These are phyloP conservation scores for Rhinoptilus africanus DNA, from an alignment of 2,113 vertebrate genomes.

Conservation along the genomic window DNA sequence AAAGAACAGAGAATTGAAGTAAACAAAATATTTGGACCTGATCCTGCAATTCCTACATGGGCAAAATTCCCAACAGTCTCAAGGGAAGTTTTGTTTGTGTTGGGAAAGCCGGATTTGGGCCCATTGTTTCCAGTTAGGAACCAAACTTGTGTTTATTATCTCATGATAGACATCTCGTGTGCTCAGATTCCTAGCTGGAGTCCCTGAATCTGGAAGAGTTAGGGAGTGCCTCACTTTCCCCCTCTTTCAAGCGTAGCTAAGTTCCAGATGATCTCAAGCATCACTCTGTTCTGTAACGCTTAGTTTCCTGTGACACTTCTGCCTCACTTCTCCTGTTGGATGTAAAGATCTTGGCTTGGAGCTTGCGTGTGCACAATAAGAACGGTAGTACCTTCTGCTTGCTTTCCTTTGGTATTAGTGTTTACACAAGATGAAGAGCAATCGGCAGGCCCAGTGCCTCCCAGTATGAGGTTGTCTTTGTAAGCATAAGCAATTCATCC, in stretches of 20 bases:
- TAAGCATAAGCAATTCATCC: background rate
- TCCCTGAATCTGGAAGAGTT: background rate
- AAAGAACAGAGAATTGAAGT: slow-evolving; percentile 48
- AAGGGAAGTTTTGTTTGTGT: slow-evolving; percentile 47
- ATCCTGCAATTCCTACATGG: slow-evolving; percentile 51
- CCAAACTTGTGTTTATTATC: slow-evolving; percentile 43
- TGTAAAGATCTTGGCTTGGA: background rate
- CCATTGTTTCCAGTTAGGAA: slow-evolving; percentile 58
- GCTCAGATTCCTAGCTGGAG: background rate
- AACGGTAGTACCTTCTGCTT: background rate
- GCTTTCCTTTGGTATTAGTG: background rate
- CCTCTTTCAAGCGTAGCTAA: background rate
- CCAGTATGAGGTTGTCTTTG: background rate
- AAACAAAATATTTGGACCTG: slow-evolving; percentile 62
- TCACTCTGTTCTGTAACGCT: background rate
- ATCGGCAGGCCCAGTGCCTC: background rate
- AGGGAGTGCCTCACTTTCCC: background rate
- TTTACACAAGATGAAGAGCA: background rate
- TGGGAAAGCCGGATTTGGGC: slow-evolving; percentile 42
- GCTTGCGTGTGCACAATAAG: background rate
- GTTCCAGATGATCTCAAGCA: background rate
- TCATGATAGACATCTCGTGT: background rate
- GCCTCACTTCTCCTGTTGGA: background rate
- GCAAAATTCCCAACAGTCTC: slow-evolving; percentile 48
- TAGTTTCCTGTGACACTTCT: background rate